phyloP scores from a whole-genome alignment of 2,113 vertebrate species.

The Lynx canadensis region DNA sequence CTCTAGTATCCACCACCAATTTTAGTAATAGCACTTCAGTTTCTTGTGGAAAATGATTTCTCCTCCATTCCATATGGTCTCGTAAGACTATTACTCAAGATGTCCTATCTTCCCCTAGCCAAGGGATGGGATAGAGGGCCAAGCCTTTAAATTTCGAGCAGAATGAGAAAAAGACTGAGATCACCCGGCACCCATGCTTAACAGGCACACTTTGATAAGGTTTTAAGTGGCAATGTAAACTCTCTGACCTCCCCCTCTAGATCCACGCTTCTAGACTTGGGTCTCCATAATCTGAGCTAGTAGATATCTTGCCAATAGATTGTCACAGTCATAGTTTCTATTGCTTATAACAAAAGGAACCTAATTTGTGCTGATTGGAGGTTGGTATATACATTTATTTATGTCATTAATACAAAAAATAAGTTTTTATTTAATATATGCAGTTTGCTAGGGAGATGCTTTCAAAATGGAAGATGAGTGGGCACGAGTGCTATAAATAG shows the following conservation, averaged over 20 bases:
- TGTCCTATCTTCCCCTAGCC: not conserved
- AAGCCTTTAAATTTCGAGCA: not conserved
- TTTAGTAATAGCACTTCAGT: not conserved
- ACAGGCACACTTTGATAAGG: not conserved
- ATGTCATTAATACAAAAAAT: not conserved
- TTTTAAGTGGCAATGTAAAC: not conserved
- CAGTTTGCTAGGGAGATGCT: not conserved
- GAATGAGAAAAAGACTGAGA: not conserved
- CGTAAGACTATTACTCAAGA: not conserved
- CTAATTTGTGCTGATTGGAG: not conserved
- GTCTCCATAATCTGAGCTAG: not conserved
- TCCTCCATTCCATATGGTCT: not conserved
- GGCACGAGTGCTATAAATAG: not conserved
- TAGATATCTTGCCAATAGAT: too few species aligned
- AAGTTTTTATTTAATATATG: not conserved
- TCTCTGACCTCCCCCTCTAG: not conserved
- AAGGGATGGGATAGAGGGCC: not conserved
- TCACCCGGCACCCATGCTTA: not conserved
- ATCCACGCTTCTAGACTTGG: not conserved
- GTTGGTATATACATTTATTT: not conserved
- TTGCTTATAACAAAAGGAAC: not conserved
- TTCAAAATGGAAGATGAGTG: not conserved
- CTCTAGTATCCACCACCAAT: not conserved
- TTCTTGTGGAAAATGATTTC: slow-evolving; percentile 14
- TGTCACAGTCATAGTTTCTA: not conserved